phyloP scores from a whole-genome alignment of 2,888 invertebrate genomes.

The Polyommatus iphigenia region DNA sequence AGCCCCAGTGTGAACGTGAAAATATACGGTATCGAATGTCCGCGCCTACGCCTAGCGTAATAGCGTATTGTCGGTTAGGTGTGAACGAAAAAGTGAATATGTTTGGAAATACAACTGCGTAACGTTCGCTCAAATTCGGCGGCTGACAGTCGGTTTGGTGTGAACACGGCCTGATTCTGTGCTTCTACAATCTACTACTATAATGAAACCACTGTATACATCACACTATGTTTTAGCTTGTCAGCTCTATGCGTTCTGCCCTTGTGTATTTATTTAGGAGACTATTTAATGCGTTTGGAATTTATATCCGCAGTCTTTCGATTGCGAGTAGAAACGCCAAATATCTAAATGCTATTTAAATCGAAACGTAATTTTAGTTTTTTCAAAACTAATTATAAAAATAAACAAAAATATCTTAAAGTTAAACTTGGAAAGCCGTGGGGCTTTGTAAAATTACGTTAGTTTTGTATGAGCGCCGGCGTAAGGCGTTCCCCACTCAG shows the following conservation, averaged over 20 bases:
- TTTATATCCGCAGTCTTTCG: background rate
- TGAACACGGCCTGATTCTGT: background rate
- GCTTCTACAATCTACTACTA: background rate
- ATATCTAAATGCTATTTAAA: background rate
- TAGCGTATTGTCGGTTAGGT: too few relatives aligned
- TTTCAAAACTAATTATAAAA: conserved; percentile 7
- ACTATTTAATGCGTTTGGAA: background rate
- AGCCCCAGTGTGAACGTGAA: too few relatives aligned
- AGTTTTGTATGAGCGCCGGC: background rate
- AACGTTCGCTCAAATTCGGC: too few relatives aligned
- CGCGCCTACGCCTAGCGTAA: too few relatives aligned
- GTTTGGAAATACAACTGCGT: too few relatives aligned
- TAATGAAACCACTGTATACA: background rate
- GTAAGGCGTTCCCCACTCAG: background rate
- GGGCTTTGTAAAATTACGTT: conserved; percentile 14
- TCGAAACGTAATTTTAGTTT: conserved; percentile 25
- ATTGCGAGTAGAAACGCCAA: background rate
- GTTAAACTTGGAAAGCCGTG: conserved; percentile 3
- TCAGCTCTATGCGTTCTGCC: conserved; percentile 3
- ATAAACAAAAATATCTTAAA: conserved; percentile 12
- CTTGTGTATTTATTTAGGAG: conserved; percentile 16
- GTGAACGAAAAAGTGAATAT: too few relatives aligned
- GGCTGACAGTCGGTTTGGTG: too few relatives aligned
- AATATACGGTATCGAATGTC: too few relatives aligned
- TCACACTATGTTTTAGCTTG: background rate